phyloP scores from a whole-genome alignment of 1,140 invertebrate genomes.

The Psilanteris sp. region DNA sequence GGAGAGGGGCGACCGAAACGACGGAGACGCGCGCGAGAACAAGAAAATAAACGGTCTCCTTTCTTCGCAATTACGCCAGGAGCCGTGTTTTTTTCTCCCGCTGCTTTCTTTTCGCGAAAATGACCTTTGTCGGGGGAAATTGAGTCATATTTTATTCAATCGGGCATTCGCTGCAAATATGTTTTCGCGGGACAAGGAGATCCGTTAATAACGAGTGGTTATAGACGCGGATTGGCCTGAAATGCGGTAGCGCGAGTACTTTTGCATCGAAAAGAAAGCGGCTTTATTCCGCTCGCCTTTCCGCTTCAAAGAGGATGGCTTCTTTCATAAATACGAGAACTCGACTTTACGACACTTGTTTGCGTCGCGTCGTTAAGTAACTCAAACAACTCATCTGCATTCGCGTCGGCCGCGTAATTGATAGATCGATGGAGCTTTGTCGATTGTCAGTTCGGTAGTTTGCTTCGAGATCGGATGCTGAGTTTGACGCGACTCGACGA shows the following conservation, averaged over 20 bases:
- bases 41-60: conserved; percentile 5
- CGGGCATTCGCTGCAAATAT: conserved; percentile 33
- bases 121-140: conserved; percentile 42
- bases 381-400: conserved; percentile 33
- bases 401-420: conserved; percentile 13
- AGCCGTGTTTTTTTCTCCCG: conserved; percentile 4
- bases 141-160: conserved; percentile 52
- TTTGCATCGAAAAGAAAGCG: conserved; percentile 41
- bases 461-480: no score
- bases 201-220: conserved; percentile 39
- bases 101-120: conserved; percentile 11
- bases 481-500: no score
- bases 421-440: no score
- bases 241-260: conserved; percentile 29
- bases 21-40: conserved; percentile 2
- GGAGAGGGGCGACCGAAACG: background rate
- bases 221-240: conserved; percentile 45
- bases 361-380: conserved; percentile 36
- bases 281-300: conserved; percentile 42
- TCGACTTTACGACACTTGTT: conserved; percentile 47
- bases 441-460: no score
- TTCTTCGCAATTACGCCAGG: conserved; percentile 23
- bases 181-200: conserved; percentile 25
- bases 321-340: conserved; percentile 51
- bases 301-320: conserved; percentile 41